phyloP scores from a whole-genome alignment of 2,888 invertebrate genomes.

The Diplazon laetatorius region DNA sequence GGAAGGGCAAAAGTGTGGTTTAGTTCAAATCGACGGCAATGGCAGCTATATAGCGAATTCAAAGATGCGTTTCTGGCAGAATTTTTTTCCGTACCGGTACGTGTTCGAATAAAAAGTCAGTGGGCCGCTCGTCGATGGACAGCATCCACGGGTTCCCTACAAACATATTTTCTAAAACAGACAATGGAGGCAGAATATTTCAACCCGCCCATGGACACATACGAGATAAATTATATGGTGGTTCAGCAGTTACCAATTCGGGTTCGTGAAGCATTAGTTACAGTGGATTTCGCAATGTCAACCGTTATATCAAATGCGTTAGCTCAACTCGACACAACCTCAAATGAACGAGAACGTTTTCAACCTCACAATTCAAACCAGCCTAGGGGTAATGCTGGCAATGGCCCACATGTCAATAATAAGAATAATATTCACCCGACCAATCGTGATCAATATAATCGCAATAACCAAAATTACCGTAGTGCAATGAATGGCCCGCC shows the following conservation, averaged over 20 bases:
- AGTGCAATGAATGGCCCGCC: too few species aligned
- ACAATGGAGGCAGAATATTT: conserved; percentile 48
- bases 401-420: too few species aligned
- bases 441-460: not conserved
- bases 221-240: conserved; percentile 47
- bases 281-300: conserved; percentile 14
- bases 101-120: conserved; percentile 16
- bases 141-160: conserved; percentile 18
- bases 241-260: conserved; percentile 39
- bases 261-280: conserved; percentile 30
- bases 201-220: conserved; percentile 11
- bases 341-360: not conserved
- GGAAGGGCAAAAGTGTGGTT: too few species aligned
- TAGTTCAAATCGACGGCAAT: too few species aligned
- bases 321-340: not conserved
- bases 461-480: too few species aligned
- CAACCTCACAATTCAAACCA: not conserved
- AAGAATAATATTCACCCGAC: not conserved
- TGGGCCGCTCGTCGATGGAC: conserved; percentile 27
- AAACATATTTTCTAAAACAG: conserved; percentile 42
- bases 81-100: not conserved
- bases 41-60: too few species aligned
- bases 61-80: not conserved
- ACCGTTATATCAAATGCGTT: not conserved
- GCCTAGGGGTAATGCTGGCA: not conserved